These are phyloP conservation scores for Alviniconcha strummeri DNA, from an alignment of 2,888 invertebrate genomes.

Conservation along the genomic window DNA sequence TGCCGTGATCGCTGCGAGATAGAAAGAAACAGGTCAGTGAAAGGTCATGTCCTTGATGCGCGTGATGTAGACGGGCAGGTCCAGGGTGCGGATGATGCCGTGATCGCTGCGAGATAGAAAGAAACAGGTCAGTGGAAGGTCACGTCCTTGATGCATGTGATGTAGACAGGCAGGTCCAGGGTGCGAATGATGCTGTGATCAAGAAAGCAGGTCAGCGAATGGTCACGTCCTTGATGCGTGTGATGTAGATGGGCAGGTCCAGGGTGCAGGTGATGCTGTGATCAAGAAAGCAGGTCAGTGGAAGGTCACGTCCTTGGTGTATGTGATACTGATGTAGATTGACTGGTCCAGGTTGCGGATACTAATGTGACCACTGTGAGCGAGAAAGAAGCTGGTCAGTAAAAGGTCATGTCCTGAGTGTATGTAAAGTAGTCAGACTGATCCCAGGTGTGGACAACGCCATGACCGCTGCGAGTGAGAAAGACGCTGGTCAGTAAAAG, in stretches of 20 bases:
- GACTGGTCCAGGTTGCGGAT: no score
- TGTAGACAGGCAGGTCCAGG: constrained; percentile 96
- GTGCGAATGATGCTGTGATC: constrained; percentile 99
- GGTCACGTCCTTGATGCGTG: constrained; percentile 87
- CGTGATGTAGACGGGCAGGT: constrained; percentile 97
- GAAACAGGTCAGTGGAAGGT: constrained; percentile 88
- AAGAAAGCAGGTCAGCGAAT: constrained; percentile 87
- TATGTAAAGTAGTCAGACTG: no score
- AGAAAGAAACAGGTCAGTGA: constrained; percentile 83
- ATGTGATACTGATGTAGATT: constrained; percentile 82
- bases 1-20: constrained; percentile 89
- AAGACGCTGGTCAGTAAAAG: no score
- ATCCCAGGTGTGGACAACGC: no score
- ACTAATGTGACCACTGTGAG: no score
- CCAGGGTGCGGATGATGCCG: constrained; percentile 97
- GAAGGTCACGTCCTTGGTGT: constrained; percentile 88
- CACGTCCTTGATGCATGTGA: constrained; percentile 91
- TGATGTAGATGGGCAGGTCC: constrained; percentile 97
- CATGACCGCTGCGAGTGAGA: no score
- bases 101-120: constrained; percentile 82
- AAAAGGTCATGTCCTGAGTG: no score
- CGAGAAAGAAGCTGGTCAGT: no score
- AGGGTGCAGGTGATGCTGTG: no score
- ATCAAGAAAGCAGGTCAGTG: no score
- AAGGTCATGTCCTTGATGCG: constrained; percentile 89